These are phyloP conservation scores for Lithophane ornitopus DNA, from an alignment of 2,888 invertebrate species.

Conservation along the genomic window DNA sequence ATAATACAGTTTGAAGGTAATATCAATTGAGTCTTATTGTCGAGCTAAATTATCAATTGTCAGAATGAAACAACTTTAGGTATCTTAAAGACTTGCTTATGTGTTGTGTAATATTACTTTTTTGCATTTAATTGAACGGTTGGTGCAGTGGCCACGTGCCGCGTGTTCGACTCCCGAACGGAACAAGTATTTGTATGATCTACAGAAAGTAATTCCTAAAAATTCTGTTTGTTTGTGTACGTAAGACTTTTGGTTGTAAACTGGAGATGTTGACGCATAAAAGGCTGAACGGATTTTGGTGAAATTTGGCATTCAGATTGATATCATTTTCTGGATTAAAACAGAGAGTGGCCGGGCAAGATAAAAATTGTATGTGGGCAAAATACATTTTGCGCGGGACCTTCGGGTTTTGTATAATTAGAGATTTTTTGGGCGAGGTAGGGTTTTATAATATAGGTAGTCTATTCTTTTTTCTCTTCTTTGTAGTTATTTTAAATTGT, in stretches of 20 bases:
- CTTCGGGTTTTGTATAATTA: background rate
- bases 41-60: slow-evolving; percentile 45
- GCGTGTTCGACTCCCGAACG: background rate
- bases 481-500: background rate
- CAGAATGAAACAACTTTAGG: slow-evolving; percentile 12
- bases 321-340: background rate
- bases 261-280: background rate
- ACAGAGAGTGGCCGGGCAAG: background rate
- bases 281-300: background rate
- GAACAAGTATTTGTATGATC: background rate
- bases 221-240: background rate
- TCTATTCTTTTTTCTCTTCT: background rate
- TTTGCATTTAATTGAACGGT: background rate
- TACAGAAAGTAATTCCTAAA: background rate
- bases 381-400: background rate
- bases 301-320: background rate
- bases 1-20: slow-evolving; percentile 37
- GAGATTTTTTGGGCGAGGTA: background rate
- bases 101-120: background rate
- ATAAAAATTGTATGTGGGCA: background rate
- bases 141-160: background rate
- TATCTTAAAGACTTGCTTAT: slow-evolving; percentile 4
- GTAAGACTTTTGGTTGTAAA: background rate
- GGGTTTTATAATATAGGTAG: background rate
- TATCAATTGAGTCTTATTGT: slow-evolving; percentile 39